phyloP scores from a whole-genome alignment of 2,888 invertebrate genomes.

The Hypsopygia costalis region DNA sequence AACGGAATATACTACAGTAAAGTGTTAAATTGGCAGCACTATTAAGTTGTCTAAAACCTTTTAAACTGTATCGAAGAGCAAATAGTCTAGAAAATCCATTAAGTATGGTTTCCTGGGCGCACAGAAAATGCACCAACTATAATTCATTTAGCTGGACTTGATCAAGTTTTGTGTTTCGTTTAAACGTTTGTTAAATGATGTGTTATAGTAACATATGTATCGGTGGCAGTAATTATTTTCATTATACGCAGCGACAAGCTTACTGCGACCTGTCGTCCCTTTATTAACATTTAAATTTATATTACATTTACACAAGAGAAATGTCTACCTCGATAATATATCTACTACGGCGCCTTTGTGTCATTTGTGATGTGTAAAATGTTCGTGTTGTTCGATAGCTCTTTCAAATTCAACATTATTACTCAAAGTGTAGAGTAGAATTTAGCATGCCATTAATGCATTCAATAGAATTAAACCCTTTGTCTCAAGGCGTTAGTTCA shows the following conservation, averaged over 20 bases:
- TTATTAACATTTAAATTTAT: conserved; percentile 67
- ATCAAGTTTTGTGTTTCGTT: conserved; percentile 18
- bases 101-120: conserved; percentile 34
- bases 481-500: conserved; percentile 71
- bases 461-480: conserved; percentile 68
- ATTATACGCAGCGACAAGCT: conserved; percentile 47
- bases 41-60: conserved; percentile 72
- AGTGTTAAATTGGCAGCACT: conserved; percentile 43
- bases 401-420: conserved; percentile 38
- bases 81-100: conserved; percentile 62
- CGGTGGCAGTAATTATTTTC: conserved; percentile 52
- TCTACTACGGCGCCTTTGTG: conserved; percentile 49
- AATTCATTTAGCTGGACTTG: conserved; percentile 18
- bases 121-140: conserved; percentile 11
- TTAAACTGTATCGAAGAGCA: conserved; percentile 60
- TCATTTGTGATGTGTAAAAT: conserved; percentile 49
- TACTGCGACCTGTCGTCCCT: conserved; percentile 54
- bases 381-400: conserved; percentile 25
- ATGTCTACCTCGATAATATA: conserved; percentile 53
- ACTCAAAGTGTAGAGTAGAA: conserved; percentile 41
- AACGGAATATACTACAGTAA: too few species aligned
- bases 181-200: conserved; percentile 36
- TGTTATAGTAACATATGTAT: conserved; percentile 50
- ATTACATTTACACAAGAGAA: conserved; percentile 55
- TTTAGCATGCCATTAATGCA: conserved; percentile 37